These are phyloP conservation scores for Pteria penguin DNA, from an alignment of 2,888 invertebrate species.

Conservation along the genomic window DNA sequence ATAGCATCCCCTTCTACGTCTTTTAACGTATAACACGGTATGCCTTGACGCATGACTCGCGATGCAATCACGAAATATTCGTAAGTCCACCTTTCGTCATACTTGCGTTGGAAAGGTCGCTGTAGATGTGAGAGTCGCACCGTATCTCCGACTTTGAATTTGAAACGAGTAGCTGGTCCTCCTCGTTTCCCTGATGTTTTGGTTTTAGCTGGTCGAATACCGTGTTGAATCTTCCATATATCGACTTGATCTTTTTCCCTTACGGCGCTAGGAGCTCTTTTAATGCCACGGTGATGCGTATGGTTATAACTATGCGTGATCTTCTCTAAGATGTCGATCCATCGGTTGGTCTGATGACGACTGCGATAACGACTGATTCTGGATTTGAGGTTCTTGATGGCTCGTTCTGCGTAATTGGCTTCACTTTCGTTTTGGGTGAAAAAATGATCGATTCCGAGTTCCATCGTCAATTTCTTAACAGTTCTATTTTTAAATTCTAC, in stretches of 20 bases:
- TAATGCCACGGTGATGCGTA: no score
- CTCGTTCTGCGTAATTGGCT: slow-evolving; percentile 6
- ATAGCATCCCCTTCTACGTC: neutral
- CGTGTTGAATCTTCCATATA: no score
- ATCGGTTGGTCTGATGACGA: neutral
- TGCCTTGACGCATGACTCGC: no score
- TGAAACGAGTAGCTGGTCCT: neutral
- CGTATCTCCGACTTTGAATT: slow-evolving; percentile 32
- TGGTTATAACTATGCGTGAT: no score
- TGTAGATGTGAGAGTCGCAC: no score
- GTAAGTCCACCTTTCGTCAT: no score
- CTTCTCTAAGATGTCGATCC: neutral
- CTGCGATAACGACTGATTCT: slow-evolving; percentile 1
- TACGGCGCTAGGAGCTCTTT: neutral
- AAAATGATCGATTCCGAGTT: neutral
- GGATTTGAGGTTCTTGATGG: slow-evolving; percentile 2
- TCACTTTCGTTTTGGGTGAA: slow-evolving; percentile 16
- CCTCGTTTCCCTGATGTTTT: no score
- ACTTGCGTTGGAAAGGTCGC: no score
- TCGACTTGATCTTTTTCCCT: neutral
- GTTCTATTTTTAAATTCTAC: slow-evolving; percentile 1
- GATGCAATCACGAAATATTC: no score
- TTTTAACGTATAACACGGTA: no score
- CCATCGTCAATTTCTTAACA: neutral
- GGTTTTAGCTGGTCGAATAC: no score